Conservation (phyloP, 2,888 invertebrate genomes). For the Blomia tropicalis region DNA sequence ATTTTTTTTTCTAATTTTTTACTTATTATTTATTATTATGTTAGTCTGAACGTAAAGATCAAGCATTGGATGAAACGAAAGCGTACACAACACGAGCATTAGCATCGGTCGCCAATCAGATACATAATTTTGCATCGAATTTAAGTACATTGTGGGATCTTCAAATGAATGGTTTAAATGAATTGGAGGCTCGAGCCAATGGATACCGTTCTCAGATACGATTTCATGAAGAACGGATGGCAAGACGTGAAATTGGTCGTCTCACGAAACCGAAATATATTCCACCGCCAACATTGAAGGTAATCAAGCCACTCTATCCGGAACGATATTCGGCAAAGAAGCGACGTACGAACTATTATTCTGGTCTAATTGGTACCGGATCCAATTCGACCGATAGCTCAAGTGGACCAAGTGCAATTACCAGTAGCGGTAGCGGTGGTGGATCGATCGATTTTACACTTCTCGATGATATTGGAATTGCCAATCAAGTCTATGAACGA, state of each 20-base stretch:
- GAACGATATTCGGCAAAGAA: conserved; percentile 5
- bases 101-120: conserved; percentile 97
- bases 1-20: not conserved
- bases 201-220: conserved; percentile 48
- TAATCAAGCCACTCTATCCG: not conserved
- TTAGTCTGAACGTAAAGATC: conserved; percentile 72
- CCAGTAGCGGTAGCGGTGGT: conserved; percentile 46
- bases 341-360: conserved; percentile 3
- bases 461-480: conserved; percentile 87
- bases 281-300: conserved; percentile 42
- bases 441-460: conserved; percentile 79
- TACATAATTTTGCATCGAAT: conserved; percentile 90
- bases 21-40: conserved; percentile 1
- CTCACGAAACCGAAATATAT: conserved; percentile 71
- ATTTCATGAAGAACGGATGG: conserved; percentile 97
- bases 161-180: conserved; percentile 77
- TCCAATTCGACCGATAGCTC: not conserved
- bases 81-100: conserved; percentile 94
- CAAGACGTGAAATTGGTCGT: conserved; percentile 87
- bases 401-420: not conserved
- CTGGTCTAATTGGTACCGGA: not conserved
- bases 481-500: conserved; percentile 43
- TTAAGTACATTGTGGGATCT: conserved; percentile 84
- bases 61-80: conserved; percentile 90
- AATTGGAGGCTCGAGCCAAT: conserved; percentile 97